Conservation (phyloP, 2,888 invertebrate genomes). For the Stictocephala bisonia region DNA sequence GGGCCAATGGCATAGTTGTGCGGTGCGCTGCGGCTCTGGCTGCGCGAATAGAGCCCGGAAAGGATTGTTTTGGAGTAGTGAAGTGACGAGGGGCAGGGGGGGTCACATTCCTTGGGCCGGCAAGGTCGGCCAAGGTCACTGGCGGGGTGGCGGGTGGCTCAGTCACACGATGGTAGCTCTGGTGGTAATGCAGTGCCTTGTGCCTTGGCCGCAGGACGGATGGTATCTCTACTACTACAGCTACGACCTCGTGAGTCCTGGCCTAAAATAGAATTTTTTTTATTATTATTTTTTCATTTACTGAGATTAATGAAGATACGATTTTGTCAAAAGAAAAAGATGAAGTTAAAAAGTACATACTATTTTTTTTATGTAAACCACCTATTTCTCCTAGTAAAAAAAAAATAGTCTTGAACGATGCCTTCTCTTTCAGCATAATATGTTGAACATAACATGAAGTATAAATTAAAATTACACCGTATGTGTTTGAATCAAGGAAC, state of each 20-base stretch:
- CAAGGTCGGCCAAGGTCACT: constrained; percentile 37
- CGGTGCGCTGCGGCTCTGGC: no score
- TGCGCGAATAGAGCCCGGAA: constrained; percentile 6
- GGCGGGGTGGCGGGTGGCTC: constrained; percentile 13
- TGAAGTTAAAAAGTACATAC: no score
- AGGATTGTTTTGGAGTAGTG: background rate
- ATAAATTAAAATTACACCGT: no score
- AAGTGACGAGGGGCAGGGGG: background rate
- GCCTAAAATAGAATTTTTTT: constrained; percentile 38
- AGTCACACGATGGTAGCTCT: constrained; percentile 9
- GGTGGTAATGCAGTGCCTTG: constrained; percentile 4
- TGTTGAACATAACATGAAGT: no score
- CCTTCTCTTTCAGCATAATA: no score
- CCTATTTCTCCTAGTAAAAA: no score
- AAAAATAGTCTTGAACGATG: no score
- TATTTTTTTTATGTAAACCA: no score
- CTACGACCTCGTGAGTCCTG: constrained; percentile 35
- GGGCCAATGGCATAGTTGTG: constrained; percentile 37
- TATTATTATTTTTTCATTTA: background rate
- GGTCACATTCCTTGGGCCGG: constrained; percentile 12
- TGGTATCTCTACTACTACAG: constrained; percentile 31
- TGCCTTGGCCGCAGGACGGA: constrained; percentile 1
- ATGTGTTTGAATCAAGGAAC: no score
- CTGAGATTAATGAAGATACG: constrained; percentile 32
- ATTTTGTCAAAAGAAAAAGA: no score